Percentiles rank a stretch among this genome's conserved stretches.
Conservation (phyloP, 2,888 invertebrate species). For the Rhorus exstirpatorius region DNA sequence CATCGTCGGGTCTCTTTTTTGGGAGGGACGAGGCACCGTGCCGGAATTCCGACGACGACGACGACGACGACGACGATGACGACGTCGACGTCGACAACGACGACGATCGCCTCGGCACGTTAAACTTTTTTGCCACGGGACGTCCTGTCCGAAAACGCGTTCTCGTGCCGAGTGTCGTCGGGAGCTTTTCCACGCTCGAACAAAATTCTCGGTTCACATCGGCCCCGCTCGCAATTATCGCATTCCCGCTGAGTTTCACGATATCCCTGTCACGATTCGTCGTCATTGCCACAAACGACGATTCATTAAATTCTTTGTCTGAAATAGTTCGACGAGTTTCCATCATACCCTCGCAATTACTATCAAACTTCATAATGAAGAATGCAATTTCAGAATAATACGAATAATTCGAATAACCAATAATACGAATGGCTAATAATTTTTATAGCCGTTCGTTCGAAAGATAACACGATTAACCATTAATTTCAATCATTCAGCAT, state of each 20-base stretch:
- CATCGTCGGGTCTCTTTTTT: conserved; percentile 55
- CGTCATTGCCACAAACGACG: conserved; percentile 38
- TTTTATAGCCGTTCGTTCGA: background rate
- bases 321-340: conserved; percentile 64
- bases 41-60: conserved; percentile 61
- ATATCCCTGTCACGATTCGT: conserved; percentile 20
- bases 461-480: conserved; percentile 13
- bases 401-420: conserved; percentile 8
- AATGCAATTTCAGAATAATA: conserved; percentile 1
- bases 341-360: conserved; percentile 17
- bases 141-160: conserved; percentile 54
- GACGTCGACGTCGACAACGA: conserved; percentile 46
- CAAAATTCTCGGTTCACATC: conserved; percentile 50
- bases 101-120: conserved; percentile 56
- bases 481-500: conserved; percentile 19
- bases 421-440: conserved; percentile 1
- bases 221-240: conserved; percentile 75
- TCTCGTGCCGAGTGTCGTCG: conserved; percentile 29
- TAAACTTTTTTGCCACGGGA: conserved; percentile 55
- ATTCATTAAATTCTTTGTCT: conserved; percentile 73
- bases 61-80: conserved; percentile 37
- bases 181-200: conserved; percentile 54
- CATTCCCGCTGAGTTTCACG: conserved; percentile 70
- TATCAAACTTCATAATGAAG: background rate
- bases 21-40: conserved; percentile 39